Base-by-base conservation (phyloP, 2,888 invertebrate genomes). In the Tanypteryx hageni region DNA sequence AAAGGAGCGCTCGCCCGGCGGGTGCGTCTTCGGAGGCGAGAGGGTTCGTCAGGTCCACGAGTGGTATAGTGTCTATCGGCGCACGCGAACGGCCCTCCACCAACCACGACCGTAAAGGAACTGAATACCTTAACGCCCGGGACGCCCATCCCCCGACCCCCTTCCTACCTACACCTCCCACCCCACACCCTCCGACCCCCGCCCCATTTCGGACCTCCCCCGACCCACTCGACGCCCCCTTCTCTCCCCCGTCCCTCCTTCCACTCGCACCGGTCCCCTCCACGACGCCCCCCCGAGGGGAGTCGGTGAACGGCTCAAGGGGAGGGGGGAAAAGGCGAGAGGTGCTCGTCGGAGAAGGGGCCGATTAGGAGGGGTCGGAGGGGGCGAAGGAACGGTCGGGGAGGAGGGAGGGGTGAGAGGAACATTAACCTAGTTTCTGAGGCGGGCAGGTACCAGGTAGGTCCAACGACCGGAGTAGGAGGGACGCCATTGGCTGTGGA, bases 381-480 rank as follows among this genome's bases (percentile, higher is more conserved):
- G 56, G 56, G 64, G n/a, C n/a, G 57, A 10, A 57, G 83, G 31
- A 82, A 31, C 14, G 13, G 31, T 9, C n/a, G 27, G 27, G 14
- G 22, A 22, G 22, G 8, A 18, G 18, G 56, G 18, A 44, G 11
- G 31, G 89, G 64, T 18, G 27, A 16, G 89, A 56, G 89, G 89
- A 89, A 89, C 89, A 89, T 89, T 89, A 89, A 89, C 89, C 89
- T 89, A 89, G 89, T 89, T 89, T 89, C 64, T 0, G 61, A 89
- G 89, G 89, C 89, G 89, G 89, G 89, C 89, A 89, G 89, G 89
- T 89, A 89, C 89, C 89, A 86, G 86, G 86, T 86, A 86, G 86
- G 86, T 86, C 86, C 86, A 89, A 64, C 89, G 89, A 89, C 89
- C 89, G 86, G 86, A 86, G 83, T 56, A 57, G 83, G 83, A 27